phyloP scores from a whole-genome alignment of 2,113 vertebrate species.

The Tursiops truncatus region DNA sequence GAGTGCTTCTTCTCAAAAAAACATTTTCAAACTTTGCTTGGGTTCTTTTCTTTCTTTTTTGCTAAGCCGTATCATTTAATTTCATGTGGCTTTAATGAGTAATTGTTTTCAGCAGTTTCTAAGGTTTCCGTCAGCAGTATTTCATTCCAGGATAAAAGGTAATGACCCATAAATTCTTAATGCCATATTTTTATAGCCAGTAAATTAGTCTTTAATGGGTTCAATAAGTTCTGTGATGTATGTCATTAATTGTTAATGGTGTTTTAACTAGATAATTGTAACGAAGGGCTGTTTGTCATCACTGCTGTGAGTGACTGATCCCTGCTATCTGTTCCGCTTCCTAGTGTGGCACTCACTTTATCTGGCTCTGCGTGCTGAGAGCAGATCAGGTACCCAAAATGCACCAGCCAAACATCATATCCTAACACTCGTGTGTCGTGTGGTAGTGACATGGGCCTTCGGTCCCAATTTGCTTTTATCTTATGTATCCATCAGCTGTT shows the following conservation, averaged over 20 bases:
- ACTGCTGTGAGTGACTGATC: slow-evolving; percentile 71
- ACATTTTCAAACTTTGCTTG: slow-evolving; percentile 64
- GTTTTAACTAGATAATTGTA: slow-evolving; percentile 87
- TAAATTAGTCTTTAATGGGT: slow-evolving; percentile 90
- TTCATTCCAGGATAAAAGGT: slow-evolving; percentile 86
- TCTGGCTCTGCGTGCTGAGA: slow-evolving; percentile 66
- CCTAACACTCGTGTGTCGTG: slow-evolving; percentile 54
- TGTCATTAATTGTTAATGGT: slow-evolving; percentile 88
- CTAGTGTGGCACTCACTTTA: slow-evolving; percentile 41
- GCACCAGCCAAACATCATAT: slow-evolving; percentile 54
- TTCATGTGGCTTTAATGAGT: slow-evolving; percentile 79
- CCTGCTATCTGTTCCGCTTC: slow-evolving; percentile 73
- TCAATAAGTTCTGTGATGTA: slow-evolving; percentile 87
- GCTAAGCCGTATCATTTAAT: slow-evolving; percentile 69
- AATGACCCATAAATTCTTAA: slow-evolving; percentile 90
- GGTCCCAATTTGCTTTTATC: not conserved
- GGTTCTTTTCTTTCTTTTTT: slow-evolving; percentile 55
- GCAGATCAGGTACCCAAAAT: slow-evolving; percentile 50
- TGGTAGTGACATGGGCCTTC: slow-evolving; percentile 32
- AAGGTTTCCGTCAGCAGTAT: slow-evolving; percentile 83
- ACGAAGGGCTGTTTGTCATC: slow-evolving; percentile 85
- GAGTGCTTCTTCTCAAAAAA: slow-evolving; percentile 62
- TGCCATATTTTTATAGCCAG: slow-evolving; percentile 89
- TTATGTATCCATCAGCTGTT: not conserved
- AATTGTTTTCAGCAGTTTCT: slow-evolving; percentile 81